Percentiles rank a stretch among this genome's conserved stretches.
phyloP scores from a whole-genome alignment of 2,113 vertebrate species.

The Tragelaphus strepsiceros region DNA sequence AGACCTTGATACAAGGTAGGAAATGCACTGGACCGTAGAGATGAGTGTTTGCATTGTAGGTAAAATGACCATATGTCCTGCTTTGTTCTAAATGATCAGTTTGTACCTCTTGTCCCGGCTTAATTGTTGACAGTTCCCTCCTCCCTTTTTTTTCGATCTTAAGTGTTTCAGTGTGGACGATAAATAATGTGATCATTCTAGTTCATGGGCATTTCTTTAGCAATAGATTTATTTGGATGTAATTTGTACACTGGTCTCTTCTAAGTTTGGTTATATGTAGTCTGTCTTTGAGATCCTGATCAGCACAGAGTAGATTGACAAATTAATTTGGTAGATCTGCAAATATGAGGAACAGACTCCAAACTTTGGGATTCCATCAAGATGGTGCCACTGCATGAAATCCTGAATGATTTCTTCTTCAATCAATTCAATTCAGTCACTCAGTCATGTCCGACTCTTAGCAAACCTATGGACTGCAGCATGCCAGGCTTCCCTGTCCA shows the following conservation, averaged over 20 bases:
- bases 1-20: not conserved
- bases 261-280: not conserved
- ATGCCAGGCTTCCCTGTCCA: not conserved
- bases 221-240: not conserved
- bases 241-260: not conserved
- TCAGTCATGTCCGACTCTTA: not conserved
- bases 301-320: not conserved
- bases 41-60: constrained; percentile 5
- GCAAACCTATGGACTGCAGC: not conserved
- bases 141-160: not conserved
- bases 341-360: not conserved
- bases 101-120: not conserved
- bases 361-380: not conserved
- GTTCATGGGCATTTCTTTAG: constrained; percentile 13
- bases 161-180: not conserved
- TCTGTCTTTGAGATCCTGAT: not conserved
- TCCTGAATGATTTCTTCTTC: not conserved
- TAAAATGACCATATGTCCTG: not conserved
- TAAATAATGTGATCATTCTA: constrained; percentile 26
- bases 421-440: not conserved
- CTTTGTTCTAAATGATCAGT: not conserved
- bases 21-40: not conserved
- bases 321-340: not conserved
- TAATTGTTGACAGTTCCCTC: constrained; percentile 6
- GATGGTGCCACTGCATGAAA: not conserved